Evolutionary conservation across 2,113 vertebrate genomes (phyloP).

Genomic region (Elephantulus edwardii): DNA sequence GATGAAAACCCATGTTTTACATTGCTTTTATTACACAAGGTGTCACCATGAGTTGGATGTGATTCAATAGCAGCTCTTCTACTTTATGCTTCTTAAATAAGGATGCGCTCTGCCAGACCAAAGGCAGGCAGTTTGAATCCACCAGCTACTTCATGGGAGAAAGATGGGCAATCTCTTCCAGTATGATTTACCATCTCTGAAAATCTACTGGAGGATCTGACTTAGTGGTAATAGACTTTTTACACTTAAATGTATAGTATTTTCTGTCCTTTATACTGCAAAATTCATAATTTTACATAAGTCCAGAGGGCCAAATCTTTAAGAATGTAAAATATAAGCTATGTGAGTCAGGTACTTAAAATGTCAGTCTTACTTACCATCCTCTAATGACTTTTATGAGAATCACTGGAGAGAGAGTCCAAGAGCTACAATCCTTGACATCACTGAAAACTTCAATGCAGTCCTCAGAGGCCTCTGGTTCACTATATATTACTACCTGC

Average conservation of each 20-base stretch:
- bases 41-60: background rate
- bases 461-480: conserved; percentile 82
- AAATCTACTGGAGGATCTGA: no score
- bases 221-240: no score
- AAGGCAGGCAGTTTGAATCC: no score
- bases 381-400: conserved; percentile 92
- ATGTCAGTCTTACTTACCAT: conserved; percentile 90
- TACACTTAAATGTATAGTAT: background rate
- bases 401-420: conserved; percentile 90
- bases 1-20: background rate
- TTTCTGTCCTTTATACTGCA: conserved; percentile 6
- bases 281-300: background rate
- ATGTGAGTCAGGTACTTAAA: background rate
- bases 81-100: no score
- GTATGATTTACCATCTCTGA: no score
- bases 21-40: background rate
- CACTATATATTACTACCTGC: conserved; percentile 90
- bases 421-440: conserved; percentile 88
- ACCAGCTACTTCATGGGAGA: no score
- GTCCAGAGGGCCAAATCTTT: background rate
- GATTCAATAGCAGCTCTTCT: background rate
- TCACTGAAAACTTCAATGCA: conserved; percentile 88
- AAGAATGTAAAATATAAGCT: background rate
- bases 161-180: no score
- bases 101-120: no score